Conservation (phyloP, 2,888 invertebrate species). For the Eugnorisma glareosa region DNA sequence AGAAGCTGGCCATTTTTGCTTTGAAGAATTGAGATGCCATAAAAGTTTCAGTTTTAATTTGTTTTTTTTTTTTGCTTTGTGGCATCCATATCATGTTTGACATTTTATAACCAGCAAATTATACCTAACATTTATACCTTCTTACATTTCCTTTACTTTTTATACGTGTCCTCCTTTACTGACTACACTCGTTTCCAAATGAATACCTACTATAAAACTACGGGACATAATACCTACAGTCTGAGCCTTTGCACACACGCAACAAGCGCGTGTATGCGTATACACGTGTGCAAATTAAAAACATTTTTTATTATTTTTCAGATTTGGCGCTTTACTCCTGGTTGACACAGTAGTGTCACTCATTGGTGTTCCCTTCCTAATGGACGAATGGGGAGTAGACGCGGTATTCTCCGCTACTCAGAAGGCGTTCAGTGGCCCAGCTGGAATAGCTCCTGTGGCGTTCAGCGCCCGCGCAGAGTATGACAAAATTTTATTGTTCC, state of each 20-base stretch:
- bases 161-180: background rate
- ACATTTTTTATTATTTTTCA: conserved; percentile 68
- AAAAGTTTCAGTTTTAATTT: background rate
- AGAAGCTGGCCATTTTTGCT: background rate
- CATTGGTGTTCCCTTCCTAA: conserved; percentile 91
- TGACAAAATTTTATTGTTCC: conserved; percentile 68
- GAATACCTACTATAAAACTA: background rate
- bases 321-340: conserved; percentile 90
- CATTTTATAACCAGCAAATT: background rate
- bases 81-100: background rate
- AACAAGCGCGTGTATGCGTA: no score
- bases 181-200: background rate
- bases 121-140: no score
- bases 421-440: conserved; percentile 92
- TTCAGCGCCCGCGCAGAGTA: conserved; percentile 92
- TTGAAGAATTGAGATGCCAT: background rate
- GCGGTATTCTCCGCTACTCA: conserved; percentile 92
- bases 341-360: conserved; percentile 93
- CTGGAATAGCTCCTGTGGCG: conserved; percentile 92
- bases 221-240: background rate
- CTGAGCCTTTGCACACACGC: no score
- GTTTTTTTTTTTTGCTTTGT: background rate
- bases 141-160: background rate
- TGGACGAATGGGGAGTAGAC: conserved; percentile 92
- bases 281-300: no score